phyloP scores from a whole-genome alignment of 2,797 vertebrate species.

The Mastacembelus armatus region DNA sequence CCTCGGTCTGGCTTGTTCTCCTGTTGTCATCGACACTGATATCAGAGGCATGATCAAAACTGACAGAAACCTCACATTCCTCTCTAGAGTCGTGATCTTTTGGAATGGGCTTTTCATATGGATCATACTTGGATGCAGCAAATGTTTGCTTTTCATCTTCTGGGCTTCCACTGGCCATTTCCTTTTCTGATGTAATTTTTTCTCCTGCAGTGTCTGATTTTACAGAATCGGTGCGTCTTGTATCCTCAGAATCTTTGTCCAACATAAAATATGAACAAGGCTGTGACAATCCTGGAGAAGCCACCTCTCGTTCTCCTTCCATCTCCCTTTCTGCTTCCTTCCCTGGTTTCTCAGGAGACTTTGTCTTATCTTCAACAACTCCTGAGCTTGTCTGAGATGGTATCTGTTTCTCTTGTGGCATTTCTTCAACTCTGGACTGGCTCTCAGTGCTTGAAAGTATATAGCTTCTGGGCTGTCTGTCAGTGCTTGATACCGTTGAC shows the following conservation, averaged over 20 bases:
- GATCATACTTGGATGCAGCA: conserved; percentile 80
- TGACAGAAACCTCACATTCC: conserved; percentile 57
- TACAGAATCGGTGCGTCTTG: not conserved
- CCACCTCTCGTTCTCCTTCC: conserved; percentile 77
- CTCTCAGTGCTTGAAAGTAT: conserved; percentile 67
- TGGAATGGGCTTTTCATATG: conserved; percentile 83
- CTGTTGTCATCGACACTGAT: conserved; percentile 78
- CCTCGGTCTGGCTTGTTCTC: conserved; percentile 71
- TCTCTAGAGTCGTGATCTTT: conserved; percentile 69
- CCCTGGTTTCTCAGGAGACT: conserved; percentile 63
- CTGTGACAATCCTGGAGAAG: conserved; percentile 76
- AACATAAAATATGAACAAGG: conserved; percentile 76
- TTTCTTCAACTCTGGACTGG: conserved; percentile 67
- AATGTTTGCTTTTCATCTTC: conserved; percentile 71
- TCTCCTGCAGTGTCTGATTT: conserved; percentile 46
- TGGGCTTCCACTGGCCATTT: conserved; percentile 27
- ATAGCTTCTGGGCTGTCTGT: conserved; percentile 63
- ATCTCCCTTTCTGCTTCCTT: conserved; percentile 82
- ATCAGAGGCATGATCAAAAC: conserved; percentile 60
- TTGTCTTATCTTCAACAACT: conserved; percentile 32
- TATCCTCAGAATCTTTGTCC: conserved; percentile 65
- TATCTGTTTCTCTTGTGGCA: conserved; percentile 52
- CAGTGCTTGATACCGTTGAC: conserved; percentile 61
- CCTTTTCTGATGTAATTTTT: conserved; percentile 51
- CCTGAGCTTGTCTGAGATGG: conserved; percentile 37